phyloP scores from a whole-genome alignment of 2,113 vertebrate species.

The Micromys minutus region DNA sequence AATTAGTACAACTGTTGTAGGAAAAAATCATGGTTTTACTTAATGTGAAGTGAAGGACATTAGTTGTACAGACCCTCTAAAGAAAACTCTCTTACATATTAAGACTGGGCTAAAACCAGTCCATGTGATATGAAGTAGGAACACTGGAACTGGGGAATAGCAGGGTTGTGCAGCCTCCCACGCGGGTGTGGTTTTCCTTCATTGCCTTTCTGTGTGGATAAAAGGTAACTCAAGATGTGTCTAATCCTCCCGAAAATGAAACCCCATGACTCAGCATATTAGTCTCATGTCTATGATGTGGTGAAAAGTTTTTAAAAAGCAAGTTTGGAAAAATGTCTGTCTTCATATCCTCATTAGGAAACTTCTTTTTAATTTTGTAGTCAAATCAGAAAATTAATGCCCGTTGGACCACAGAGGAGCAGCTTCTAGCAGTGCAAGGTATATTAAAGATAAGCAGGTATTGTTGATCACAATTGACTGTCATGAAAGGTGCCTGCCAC shows the following conservation, averaged over 20 bases:
- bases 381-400: conserved; percentile 98
- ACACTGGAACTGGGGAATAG: neutral
- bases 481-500: conserved; percentile 52
- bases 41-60: conserved; percentile 28
- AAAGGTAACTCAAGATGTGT: conserved; percentile 59
- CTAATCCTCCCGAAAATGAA: conserved; percentile 62
- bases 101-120: conserved; percentile 2
- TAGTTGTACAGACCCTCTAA: conserved; percentile 17
- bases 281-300: conserved; percentile 73
- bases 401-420: conserved; percentile 99
- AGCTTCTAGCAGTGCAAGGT: conserved; percentile 99
- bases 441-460: conserved; percentile 82
- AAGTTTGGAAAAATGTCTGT: conserved; percentile 81
- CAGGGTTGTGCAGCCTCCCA: conserved; percentile 45
- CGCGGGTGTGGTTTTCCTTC: conserved; percentile 46
- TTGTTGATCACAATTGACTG: conserved; percentile 72
- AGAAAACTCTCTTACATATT: conserved; percentile 45
- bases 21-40: neutral
- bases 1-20: conserved; percentile 15
- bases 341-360: conserved; percentile 84
- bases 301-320: conserved; percentile 73
- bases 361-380: conserved; percentile 90
- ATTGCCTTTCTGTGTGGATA: conserved; percentile 57
- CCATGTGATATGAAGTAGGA: neutral
- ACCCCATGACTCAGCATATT: conserved; percentile 60